Base-by-base conservation (phyloP, 2,888 invertebrate species). In the Ennomos quercinarius region DNA sequence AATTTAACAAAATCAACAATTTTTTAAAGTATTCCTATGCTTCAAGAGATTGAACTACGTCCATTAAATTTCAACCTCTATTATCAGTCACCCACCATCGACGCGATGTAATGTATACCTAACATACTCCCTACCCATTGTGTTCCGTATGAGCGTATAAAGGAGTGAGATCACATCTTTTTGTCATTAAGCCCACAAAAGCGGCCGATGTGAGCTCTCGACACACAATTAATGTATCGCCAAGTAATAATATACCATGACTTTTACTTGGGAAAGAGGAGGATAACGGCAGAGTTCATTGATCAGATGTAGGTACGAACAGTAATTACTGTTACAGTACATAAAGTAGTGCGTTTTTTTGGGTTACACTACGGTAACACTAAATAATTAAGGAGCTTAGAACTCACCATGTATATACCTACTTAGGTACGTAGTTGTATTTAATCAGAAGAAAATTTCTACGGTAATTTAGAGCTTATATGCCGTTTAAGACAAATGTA, bases 201-300 rank as follows among this genome's bases (percentile, higher is more conserved):
- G 66, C 43, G 48, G 44, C 34, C 53, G 43, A 61, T 59, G 60
- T 57, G 57, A 60, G 60, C 59, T 74, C 78, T 78, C 70, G 72
- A 75, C 77, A 77, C 72, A 80, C 78, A 81, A 84, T 84, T 80
- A 84, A 80, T 83, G 77, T 76, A 71, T 72, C 72, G 71, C 64
- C 52, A 60, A 67, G 76, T 75, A 79, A 83, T 84, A 84, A 83
- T 80, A 80, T 77, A 81, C 71, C 78, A 77, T 84, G 84, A 84
- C 84, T 84, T 76, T 81, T 78, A 80, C 75, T 72, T 64, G 55
- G 66, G 61, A 64, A 64, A 61, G 67, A 48, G 46, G 58, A 61
- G 62, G 54, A 64, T 67, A 66, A 60, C 55, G 48, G 38, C 13
- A n/a, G 38, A 60, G 55, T 60, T 54, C 46, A 53, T 53, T 45